Evolutionary conservation across 1,140 invertebrate genomes (phyloP).

Genomic region (Sarcophaga bullata): DNA sequence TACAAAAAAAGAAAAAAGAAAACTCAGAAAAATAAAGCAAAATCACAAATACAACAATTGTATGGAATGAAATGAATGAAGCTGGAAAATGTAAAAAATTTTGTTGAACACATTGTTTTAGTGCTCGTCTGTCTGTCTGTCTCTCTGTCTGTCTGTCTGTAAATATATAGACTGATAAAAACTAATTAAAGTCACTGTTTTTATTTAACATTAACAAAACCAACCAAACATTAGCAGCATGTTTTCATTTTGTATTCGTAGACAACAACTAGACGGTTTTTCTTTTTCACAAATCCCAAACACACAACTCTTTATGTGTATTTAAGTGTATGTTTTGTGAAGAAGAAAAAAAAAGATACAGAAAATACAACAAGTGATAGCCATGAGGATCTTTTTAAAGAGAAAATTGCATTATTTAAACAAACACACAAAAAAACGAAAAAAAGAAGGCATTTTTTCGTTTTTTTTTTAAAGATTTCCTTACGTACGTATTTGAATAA

Average conservation of each 20-base stretch:
- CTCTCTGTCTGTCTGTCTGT: constrained; percentile 25
- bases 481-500: no score
- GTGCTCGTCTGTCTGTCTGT: constrained; percentile 25
- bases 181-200: constrained; percentile 24
- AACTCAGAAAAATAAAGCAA: background rate
- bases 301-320: no score
- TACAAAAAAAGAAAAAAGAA: background rate
- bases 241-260: background rate
- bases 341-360: no score
- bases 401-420: no score
- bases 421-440: no score
- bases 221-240: background rate
- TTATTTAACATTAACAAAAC: constrained; percentile 27
- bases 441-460: no score
- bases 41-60: background rate
- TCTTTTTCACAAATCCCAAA: background rate
- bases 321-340: no score
- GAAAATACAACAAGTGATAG: no score
- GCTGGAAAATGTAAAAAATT: background rate
- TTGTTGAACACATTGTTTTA: constrained; percentile 4
- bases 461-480: no score
- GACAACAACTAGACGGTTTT: constrained; percentile 3
- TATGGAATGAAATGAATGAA: background rate
- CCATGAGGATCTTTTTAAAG: no score
- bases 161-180: constrained; percentile 1